These are phyloP conservation scores for Balearica regulorum DNA, from an alignment of 2,797 vertebrate species.

Conservation along the genomic window DNA sequence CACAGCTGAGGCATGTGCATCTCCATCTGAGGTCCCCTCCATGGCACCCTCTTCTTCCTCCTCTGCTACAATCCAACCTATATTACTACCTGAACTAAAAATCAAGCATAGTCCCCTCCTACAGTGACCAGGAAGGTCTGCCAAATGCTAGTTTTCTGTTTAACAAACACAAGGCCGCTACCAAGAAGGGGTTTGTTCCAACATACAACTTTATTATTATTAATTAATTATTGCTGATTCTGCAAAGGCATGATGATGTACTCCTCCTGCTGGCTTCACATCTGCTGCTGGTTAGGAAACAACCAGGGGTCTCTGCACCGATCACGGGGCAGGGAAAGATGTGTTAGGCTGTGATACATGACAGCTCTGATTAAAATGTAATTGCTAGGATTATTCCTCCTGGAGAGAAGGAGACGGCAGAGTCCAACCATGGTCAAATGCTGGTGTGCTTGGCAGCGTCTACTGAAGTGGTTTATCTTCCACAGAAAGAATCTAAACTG, in stretches of 20 bases:
- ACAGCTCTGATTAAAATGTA: neutral
- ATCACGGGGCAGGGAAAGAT: neutral
- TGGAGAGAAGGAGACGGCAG: neutral
- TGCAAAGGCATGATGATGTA: neutral
- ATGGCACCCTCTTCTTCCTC: neutral
- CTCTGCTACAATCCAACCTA: neutral
- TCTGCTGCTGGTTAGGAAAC: neutral
- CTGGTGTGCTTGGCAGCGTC: neutral
- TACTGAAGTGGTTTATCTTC: neutral
- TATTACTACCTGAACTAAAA: neutral
- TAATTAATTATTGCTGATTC: neutral
- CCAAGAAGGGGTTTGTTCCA: neutral
- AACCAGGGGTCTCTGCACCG: rapidly evolving
- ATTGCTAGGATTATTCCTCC: neutral
- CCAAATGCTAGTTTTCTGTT: neutral
- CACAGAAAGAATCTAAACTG: neutral
- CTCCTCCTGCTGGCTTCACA: neutral
- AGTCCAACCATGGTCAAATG: too few relatives aligned
- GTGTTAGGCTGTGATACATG: neutral
- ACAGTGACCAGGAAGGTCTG: neutral
- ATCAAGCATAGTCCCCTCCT: neutral
- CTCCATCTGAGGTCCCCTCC: neutral
- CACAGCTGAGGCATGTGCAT: too few relatives aligned
- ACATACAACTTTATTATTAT: neutral
- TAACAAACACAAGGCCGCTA: neutral